Percentiles rank a stretch among this genome's conserved stretches.
These are phyloP conservation scores for Gastracanthus pulcherrimus DNA, from an alignment of 2,888 invertebrate genomes.

Conservation along the genomic window DNA sequence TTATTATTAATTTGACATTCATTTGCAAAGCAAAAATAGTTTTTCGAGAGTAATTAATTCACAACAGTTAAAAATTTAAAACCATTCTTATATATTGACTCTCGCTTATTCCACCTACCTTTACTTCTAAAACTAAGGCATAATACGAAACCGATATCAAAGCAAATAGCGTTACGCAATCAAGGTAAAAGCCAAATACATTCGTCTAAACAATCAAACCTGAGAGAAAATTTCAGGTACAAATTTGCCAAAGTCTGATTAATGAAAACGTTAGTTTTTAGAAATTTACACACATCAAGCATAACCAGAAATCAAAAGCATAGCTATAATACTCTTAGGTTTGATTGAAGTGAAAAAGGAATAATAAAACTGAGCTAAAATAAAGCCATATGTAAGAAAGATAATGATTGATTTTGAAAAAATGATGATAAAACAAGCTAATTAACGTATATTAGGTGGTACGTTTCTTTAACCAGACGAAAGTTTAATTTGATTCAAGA, in stretches of 20 bases:
- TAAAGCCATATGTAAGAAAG: constrained; percentile 69
- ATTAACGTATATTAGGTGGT: constrained; percentile 67
- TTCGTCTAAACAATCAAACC: constrained; percentile 66
- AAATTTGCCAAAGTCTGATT: background rate
- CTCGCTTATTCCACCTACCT: constrained; percentile 71
- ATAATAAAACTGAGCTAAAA: constrained; percentile 70
- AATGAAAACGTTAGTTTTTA: background rate
- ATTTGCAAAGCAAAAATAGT: constrained; percentile 8
- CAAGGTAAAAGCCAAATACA: constrained; percentile 77
- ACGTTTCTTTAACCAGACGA: constrained; percentile 63
- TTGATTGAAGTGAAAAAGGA: constrained; percentile 59
- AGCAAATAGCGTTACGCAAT: constrained; percentile 78
- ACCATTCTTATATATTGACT: constrained; percentile 55
- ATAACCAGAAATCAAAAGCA: background rate
- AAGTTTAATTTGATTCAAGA: constrained; percentile 64
- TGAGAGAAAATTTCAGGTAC: constrained; percentile 59
- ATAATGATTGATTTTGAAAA: constrained; percentile 65
- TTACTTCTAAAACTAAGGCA: constrained; percentile 75
- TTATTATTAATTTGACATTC: background rate
- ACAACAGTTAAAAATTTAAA: constrained; percentile 14
- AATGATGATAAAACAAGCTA: constrained; percentile 71
- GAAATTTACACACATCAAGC: background rate
- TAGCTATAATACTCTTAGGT: constrained; percentile 59
- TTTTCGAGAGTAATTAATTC: constrained; percentile 15
- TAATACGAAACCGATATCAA: constrained; percentile 76